Evolutionary conservation across 2,888 invertebrate species (phyloP).

Genomic region (Eledone cirrhosa): DNA sequence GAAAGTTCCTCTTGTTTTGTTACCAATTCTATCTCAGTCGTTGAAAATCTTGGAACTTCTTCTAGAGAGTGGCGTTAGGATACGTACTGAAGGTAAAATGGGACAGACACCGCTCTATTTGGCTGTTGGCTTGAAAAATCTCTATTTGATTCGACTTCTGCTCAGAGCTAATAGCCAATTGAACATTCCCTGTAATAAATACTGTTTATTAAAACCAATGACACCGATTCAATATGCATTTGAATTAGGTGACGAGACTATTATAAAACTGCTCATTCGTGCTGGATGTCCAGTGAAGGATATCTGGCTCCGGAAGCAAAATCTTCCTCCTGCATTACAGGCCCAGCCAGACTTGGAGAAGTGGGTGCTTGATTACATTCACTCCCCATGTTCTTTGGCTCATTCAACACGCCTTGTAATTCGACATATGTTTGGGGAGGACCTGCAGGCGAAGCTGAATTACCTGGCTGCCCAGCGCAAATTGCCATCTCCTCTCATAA

Average conservation of each 20-base stretch:
- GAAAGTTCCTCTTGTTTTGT: slow-evolving; percentile 44
- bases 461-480: slow-evolving; percentile 34
- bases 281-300: slow-evolving; percentile 46
- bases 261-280: slow-evolving; percentile 48
- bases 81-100: slow-evolving; percentile 39
- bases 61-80: slow-evolving; percentile 43
- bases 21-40: slow-evolving; percentile 44
- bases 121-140: slow-evolving; percentile 45
- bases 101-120: slow-evolving; percentile 46
- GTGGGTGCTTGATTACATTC: slow-evolving; percentile 42
- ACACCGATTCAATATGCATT: slow-evolving; percentile 55
- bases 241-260: slow-evolving; percentile 40
- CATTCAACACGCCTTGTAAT: slow-evolving; percentile 42
- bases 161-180: slow-evolving; percentile 53
- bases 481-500: slow-evolving; percentile 42
- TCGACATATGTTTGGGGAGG: slow-evolving; percentile 38
- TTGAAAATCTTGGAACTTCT: slow-evolving; percentile 45
- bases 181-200: slow-evolving; percentile 42
- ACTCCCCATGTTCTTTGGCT: slow-evolving; percentile 42
- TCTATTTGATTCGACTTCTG: slow-evolving; percentile 49
- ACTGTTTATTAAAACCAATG: slow-evolving; percentile 44
- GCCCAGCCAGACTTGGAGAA: slow-evolving; percentile 40
- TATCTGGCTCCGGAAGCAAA: slow-evolving; percentile 36
- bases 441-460: slow-evolving; percentile 35
- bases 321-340: slow-evolving; percentile 36